Evolutionary conservation across 2,797 vertebrate species (phyloP), one percentile per base, ranked within the genome.

Genomic region (Syngnathus rostellatus): DNA sequence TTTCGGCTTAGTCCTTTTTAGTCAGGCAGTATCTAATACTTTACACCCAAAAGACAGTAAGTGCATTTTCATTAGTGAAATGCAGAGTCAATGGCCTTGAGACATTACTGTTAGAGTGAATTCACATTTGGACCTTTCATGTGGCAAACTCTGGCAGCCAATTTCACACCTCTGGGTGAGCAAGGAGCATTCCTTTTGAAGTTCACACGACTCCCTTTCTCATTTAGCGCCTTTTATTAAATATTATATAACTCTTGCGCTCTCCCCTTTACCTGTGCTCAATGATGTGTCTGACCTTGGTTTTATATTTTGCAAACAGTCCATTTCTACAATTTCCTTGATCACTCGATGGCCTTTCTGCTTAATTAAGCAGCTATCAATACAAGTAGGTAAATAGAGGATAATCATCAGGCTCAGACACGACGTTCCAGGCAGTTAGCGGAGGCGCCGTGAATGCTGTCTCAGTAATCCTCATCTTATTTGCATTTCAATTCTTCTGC

Each of bases 401-500:
- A 72, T 81, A 78, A 81, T 79, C 68, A 80, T 77, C 69, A 68
- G 72, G 77, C 73, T 81, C 66, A 76, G 70, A 51, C 67, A 38
- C 64, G 68, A 67, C 76, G 85, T 86, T 84, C 70, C 78, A 83
- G 68, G 81, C 80, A 77, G 74, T 79, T 76, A 77, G 82, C 76
- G 55, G 74, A 71, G 79, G 85, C 31, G 45, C 43, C 3, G 77
- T 85, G 85, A 90, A 90, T 86, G 85, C 85, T 83, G 83, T 83
- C 87, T 88, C 88, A 88, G 85, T 91, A 90, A 91, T 90, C 91
- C 89, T 70, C 55, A 1, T 75, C 85, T 86, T 88, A 91, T 92
- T 92, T 91, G 89, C 90, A 92, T 92, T 87, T 90, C 84, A 90
- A 91, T 91, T 90, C 83, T 87, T 78, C 74, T 73, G 76, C 79